phyloP scores from a whole-genome alignment of 2,113 vertebrate species.

The Heterotilapia buettikoferi region DNA sequence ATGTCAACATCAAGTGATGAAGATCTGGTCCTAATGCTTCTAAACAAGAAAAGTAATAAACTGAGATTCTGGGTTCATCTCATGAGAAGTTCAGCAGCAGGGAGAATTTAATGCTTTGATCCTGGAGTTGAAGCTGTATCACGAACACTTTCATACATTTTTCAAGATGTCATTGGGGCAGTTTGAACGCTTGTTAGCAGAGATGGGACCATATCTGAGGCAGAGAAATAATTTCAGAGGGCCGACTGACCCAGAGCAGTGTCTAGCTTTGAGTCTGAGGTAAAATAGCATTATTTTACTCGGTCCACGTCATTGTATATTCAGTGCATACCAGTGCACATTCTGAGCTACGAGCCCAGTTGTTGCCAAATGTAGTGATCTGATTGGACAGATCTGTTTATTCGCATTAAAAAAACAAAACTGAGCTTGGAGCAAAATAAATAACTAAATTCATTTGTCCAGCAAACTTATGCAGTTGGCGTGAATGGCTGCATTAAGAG shows the following conservation, averaged over 20 bases:
- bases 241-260: not conserved
- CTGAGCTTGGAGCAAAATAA: not conserved
- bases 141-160: not conserved
- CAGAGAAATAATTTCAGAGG: not conserved
- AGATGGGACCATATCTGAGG: not conserved
- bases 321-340: not conserved
- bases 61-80: not conserved
- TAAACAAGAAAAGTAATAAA: not conserved
- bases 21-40: not conserved
- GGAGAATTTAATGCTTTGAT: not conserved
- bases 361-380: not conserved
- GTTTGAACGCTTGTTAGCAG: not conserved
- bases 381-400: not conserved
- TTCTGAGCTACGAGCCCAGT: not conserved
- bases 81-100: not conserved
- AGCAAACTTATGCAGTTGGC: not conserved
- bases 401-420: not conserved
- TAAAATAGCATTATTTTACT: not conserved
- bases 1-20: not conserved
- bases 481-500: not conserved
- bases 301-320: not conserved
- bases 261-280: not conserved
- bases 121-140: not conserved
- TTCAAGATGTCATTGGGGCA: not conserved
- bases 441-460: not conserved